Evolutionary conservation across 2,888 invertebrate species (phyloP).

Genomic region (Slavum lentiscoides): DNA sequence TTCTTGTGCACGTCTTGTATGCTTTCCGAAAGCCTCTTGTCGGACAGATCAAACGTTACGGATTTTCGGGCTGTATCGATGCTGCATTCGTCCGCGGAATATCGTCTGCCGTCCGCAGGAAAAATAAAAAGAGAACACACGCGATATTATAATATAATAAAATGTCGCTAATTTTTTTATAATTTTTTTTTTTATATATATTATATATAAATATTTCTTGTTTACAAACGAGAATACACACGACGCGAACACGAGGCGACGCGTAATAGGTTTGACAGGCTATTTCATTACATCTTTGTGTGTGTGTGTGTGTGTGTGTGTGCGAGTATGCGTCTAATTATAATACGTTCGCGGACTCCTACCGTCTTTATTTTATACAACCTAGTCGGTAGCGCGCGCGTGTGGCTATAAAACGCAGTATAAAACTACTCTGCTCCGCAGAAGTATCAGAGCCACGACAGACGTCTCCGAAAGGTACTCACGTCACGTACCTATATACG

Average conservation of each 20-base stretch:
- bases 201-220: background rate
- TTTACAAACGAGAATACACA: background rate
- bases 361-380: slow-evolving; percentile 8
- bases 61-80: slow-evolving; percentile 22
- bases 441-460: slow-evolving; percentile 2
- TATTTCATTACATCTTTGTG: slow-evolving; percentile 17
- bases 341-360: slow-evolving; percentile 37
- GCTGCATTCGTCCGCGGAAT: slow-evolving; percentile 42
- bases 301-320: background rate
- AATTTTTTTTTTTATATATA: too few relatives aligned
- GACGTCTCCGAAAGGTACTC: slow-evolving; percentile 45
- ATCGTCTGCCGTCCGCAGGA: slow-evolving; percentile 6
- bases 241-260: background rate
- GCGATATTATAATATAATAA: too few relatives aligned
- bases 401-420: slow-evolving; percentile 22
- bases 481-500: slow-evolving; percentile 23
- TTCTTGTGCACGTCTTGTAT: slow-evolving; percentile 41
- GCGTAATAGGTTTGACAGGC: slow-evolving; percentile 8
- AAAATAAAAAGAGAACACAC: background rate
- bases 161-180: too few relatives aligned
- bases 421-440: background rate
- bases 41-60: background rate
- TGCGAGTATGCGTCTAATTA: slow-evolving; percentile 16
- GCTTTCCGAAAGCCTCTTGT: slow-evolving; percentile 29
- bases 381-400: slow-evolving; percentile 9